These are phyloP conservation scores for Myodes glareolus DNA, from an alignment of 2,113 vertebrate species.

Conservation along the genomic window DNA sequence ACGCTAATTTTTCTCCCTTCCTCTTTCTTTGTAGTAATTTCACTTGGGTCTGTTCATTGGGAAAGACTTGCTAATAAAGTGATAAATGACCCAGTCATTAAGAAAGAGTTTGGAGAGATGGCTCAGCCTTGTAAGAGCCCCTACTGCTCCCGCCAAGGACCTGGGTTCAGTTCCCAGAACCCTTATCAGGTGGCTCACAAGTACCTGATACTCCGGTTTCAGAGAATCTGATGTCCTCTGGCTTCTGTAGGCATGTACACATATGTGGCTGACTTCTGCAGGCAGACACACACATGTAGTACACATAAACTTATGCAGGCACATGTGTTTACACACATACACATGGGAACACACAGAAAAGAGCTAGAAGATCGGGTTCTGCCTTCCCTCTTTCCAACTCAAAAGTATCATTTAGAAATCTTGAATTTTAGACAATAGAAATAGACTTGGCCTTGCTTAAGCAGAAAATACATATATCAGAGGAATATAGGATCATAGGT, in stretches of 20 bases:
- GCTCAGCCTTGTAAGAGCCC: neutral
- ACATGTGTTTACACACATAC: neutral
- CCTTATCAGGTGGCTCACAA: neutral
- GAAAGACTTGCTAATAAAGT: neutral
- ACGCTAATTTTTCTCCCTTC: neutral
- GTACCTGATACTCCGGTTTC: neutral
- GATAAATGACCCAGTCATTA: neutral
- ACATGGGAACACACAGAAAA: neutral
- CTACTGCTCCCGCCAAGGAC: neutral
- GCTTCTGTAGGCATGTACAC: neutral
- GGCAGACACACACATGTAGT: neutral
- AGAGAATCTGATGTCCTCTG: neutral
- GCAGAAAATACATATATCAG: constrained; percentile 41
- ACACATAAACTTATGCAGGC: neutral
- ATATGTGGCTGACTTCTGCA: neutral
- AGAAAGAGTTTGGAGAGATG: neutral
- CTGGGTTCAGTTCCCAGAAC: neutral
- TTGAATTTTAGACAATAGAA: neutral
- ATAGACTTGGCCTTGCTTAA: neutral
- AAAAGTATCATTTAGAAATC: constrained; percentile 19
- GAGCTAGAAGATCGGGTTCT: neutral
- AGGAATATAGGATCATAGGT: neutral
- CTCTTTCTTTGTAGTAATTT: neutral
- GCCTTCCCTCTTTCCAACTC: neutral
- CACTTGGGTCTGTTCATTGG: neutral